phyloP scores from a whole-genome alignment of 2,113 vertebrate species.

The Eulemur rufifrons region DNA sequence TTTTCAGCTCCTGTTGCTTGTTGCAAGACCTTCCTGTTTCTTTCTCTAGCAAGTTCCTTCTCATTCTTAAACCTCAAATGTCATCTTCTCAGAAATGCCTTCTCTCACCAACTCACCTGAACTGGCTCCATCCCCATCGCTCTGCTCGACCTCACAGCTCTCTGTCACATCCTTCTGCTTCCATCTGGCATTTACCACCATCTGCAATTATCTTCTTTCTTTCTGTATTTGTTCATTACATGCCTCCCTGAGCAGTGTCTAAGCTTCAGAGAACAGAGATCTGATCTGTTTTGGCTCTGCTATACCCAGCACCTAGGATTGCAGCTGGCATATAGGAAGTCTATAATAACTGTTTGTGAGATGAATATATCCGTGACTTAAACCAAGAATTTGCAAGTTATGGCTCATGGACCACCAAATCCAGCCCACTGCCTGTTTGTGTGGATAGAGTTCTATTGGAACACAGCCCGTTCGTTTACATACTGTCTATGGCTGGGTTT shows the following conservation, averaged over 20 bases:
- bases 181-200: neutral
- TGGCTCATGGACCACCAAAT: neutral
- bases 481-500: neutral
- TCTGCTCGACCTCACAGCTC: neutral
- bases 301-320: neutral
- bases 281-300: neutral
- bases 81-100: neutral
- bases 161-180: neutral
- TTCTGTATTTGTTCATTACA: neutral
- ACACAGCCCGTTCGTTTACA: neutral
- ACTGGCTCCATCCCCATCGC: neutral
- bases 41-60: neutral
- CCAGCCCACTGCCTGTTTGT: neutral
- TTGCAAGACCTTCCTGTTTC: neutral
- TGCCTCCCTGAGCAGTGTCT: neutral
- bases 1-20: neutral
- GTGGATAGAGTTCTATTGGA: neutral
- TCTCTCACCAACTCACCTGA: neutral
- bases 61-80: neutral
- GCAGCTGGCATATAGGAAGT: neutral
- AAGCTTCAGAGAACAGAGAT: neutral
- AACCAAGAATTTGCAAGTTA: neutral
- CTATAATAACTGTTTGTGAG: constrained; percentile 1
- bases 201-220: neutral
- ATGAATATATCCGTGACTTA: neutral